phyloP scores from a whole-genome alignment of 2,888 invertebrate species.

The Agonum fuliginosum region DNA sequence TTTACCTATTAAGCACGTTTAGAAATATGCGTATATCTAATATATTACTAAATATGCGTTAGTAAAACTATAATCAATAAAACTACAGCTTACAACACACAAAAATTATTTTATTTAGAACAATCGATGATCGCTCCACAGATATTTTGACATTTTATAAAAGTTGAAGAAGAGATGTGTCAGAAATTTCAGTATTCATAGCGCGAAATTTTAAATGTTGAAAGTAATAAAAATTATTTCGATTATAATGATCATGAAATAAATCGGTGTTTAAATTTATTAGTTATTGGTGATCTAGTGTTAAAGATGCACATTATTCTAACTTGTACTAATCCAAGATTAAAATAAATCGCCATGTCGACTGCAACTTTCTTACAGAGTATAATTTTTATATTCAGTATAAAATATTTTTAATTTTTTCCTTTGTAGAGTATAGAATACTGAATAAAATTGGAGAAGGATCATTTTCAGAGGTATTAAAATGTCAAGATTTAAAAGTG shows the following conservation, averaged over 20 bases:
- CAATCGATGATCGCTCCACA: constrained; percentile 30
- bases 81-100: not conserved
- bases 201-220: constrained; percentile 37
- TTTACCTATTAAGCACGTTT: constrained; percentile 19
- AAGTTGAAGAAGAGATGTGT: constrained; percentile 41
- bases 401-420: not conserved
- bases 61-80: constrained; percentile 29
- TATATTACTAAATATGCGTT: not conserved
- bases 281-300: not conserved
- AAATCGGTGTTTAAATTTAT: constrained; percentile 17
- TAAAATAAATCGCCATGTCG: constrained; percentile 39
- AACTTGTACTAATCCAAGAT: not conserved
- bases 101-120: constrained; percentile 42
- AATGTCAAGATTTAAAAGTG: constrained; percentile 77
- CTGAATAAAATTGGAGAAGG: constrained; percentile 82
- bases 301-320: constrained; percentile 19
- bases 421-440: constrained; percentile 77
- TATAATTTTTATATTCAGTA: constrained; percentile 57
- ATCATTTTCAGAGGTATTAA: constrained; percentile 81
- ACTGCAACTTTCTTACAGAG: constrained; percentile 47
- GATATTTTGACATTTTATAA: constrained; percentile 33
- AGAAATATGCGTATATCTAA: constrained; percentile 2
- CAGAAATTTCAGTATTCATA: constrained; percentile 42
- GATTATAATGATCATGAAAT: constrained; percentile 18
- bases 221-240: not conserved